A percentile compares a stretch with the other conserved stretches of the same genome.
phyloP scores from a whole-genome alignment of 2,888 invertebrate species.

The Tipula confusa region DNA sequence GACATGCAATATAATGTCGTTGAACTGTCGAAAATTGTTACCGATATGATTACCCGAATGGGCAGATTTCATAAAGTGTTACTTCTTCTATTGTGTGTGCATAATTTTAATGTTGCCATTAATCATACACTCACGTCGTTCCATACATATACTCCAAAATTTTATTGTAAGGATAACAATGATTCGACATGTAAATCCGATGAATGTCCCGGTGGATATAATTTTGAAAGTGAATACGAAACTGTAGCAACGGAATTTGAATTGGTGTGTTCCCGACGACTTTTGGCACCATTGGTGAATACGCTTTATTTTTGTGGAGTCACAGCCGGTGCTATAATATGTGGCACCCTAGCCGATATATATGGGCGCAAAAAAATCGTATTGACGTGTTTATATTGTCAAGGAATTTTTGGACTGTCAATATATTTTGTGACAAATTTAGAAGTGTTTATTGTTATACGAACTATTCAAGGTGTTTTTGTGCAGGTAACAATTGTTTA shows the following conservation, averaged over 20 bases:
- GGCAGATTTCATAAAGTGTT: constrained; percentile 43
- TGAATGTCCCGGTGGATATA: neutral
- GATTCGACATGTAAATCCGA: neutral
- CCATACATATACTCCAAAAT: constrained; percentile 45
- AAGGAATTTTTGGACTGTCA: constrained; percentile 42
- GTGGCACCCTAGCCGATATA: constrained; percentile 47
- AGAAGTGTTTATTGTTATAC: constrained; percentile 45
- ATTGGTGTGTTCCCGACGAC: constrained; percentile 46
- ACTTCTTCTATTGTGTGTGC: constrained; percentile 44
- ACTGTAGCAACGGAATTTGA: neutral
- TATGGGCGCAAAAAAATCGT: constrained; percentile 49
- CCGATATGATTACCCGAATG: neutral
- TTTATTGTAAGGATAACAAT: neutral
- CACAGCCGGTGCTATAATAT: constrained; percentile 48
- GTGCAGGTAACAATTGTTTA: no score
- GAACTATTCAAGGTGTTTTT: constrained; percentile 50
- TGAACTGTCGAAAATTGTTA: neutral
- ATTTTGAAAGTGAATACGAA: neutral
- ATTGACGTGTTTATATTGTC: constrained; percentile 48
- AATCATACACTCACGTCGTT: constrained; percentile 48
- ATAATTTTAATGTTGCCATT: constrained; percentile 48
- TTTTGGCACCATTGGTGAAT: constrained; percentile 43
- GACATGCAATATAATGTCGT: neutral
- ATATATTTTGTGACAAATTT: constrained; percentile 42
- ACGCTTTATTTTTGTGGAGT: constrained; percentile 48